A percentile compares a stretch with the other conserved stretches of the same genome.
phyloP scores from a whole-genome alignment of 2,888 invertebrate species.

The Sarcophaga rosellei region DNA sequence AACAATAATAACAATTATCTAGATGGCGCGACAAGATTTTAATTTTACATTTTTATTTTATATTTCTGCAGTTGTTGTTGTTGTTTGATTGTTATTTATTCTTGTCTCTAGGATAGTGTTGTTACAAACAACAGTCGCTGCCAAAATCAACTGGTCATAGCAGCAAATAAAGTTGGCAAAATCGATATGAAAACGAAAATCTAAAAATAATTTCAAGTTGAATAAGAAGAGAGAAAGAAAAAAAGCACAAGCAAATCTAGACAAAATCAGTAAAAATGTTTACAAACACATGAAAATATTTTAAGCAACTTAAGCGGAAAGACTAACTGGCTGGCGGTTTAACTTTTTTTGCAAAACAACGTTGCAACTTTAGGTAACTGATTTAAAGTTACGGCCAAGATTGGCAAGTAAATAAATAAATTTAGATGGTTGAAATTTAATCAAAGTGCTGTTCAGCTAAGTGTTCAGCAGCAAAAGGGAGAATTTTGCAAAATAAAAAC shows the following conservation, averaged over 20 bases:
- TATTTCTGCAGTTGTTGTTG: neutral
- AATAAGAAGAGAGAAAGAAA: neutral
- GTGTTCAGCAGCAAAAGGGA: too few species aligned
- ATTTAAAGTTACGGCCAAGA: slow-evolving; percentile 25
- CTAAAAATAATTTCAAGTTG: slow-evolving; percentile 6
- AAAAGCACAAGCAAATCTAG: neutral
- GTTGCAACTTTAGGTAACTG: neutral
- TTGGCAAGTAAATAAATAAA: slow-evolving; percentile 34
- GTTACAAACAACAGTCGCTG: neutral
- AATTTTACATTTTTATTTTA: neutral
- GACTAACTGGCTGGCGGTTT: slow-evolving; percentile 6
- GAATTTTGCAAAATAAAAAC: neutral
- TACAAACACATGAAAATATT: slow-evolving; percentile 2
- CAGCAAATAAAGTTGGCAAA: neutral
- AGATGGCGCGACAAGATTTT: slow-evolving; percentile 33
- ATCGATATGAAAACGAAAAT: neutral
- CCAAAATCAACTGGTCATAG: neutral
- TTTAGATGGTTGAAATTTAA: neutral
- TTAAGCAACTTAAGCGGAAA: neutral
- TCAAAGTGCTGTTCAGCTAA: neutral
- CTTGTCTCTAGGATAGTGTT: neutral
- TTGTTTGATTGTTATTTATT: slow-evolving; percentile 11
- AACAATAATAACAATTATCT: slow-evolving; percentile 1
- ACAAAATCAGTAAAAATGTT: neutral
- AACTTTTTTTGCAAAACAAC: neutral